phyloP scores from a whole-genome alignment of 1,140 invertebrate species.

The Eupeodes corollae region DNA sequence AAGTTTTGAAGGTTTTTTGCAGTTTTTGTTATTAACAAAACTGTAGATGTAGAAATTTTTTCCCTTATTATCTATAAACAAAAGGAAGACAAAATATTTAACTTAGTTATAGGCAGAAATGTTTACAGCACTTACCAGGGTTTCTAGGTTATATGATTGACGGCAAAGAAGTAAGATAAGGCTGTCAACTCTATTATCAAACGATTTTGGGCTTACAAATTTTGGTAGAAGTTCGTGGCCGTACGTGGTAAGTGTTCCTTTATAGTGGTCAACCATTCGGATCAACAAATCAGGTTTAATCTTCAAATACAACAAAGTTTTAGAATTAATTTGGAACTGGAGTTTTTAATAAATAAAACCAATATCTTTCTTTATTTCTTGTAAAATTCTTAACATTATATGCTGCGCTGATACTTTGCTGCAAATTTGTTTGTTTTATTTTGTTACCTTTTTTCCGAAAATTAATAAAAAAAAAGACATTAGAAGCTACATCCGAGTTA shows the following conservation, averaged over 20 bases:
- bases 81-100: neutral
- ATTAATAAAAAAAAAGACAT: too few species aligned
- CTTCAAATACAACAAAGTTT: slow-evolving; percentile 21
- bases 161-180: slow-evolving; percentile 48
- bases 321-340: too few species aligned
- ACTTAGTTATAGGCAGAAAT: neutral
- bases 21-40: slow-evolving; percentile 58
- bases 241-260: slow-evolving; percentile 43
- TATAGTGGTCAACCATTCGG: slow-evolving; percentile 47
- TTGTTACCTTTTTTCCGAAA: too few species aligned
- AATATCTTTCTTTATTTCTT: too few species aligned
- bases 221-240: slow-evolving; percentile 52
- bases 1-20: slow-evolving; percentile 52
- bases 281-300: slow-evolving; percentile 40
- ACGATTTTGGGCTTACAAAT: slow-evolving; percentile 47
- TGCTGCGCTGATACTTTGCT: too few species aligned
- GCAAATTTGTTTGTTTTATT: too few species aligned
- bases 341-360: too few species aligned
- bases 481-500: too few species aligned
- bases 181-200: slow-evolving; percentile 53
- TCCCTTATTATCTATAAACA: slow-evolving; percentile 56
- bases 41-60: slow-evolving; percentile 65
- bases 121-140: slow-evolving; percentile 42
- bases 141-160: slow-evolving; percentile 50
- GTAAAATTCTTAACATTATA: too few species aligned